Base-by-base conservation (phyloP, 2,113 vertebrate species). In the Lepisosteus osseus region DNA sequence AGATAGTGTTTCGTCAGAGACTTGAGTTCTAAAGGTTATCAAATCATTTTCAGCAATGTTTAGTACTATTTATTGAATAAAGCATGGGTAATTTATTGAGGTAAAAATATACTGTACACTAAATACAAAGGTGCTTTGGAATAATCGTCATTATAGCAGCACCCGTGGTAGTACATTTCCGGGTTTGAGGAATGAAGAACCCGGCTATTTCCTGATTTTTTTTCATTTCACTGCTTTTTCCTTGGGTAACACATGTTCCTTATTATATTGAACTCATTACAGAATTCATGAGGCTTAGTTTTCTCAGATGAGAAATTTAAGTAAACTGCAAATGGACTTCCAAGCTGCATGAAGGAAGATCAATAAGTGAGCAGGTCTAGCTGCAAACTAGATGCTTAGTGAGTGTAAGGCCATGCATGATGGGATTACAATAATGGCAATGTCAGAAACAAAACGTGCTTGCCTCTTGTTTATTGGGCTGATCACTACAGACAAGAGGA, bases 381-480 rank as follows among this genome's bases (percentile, higher is more conserved):
- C 14, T 13, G 47, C 62, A 76, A 71, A 51, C 47, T 44, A 74
- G 14, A 59, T 5, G 12, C 57, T 15, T 59, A 59, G n/a, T 15
- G n/a, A 2, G n/a, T 59, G 57, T 59, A 59, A 79, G 77, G 74
- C 70, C 59, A 71, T 69, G 72, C 42, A 43, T 79, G 76, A 84
- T 83, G 75, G 76, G 78, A 86, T 85, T 81, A 83, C 77, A 81
- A 75, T 70, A 71, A 78, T 71, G 67, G 70, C 70, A 54, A 74
- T 75, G 80, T 77, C 71, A 70, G 80, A 82, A 86, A 85, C 80
- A 70, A 84, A 78, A 84, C 87, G 76, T 80, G n/a, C 70, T 80
- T 70, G 68, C 69, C 76, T 80, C 68, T 73, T 78, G 83, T 80
- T 76, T 75, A 86, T 77, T 61, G 6, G 44, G 54, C 74, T 75